phyloP scores from a whole-genome alignment of 2,797 vertebrate genomes.

The Rhodeus uyekii region DNA sequence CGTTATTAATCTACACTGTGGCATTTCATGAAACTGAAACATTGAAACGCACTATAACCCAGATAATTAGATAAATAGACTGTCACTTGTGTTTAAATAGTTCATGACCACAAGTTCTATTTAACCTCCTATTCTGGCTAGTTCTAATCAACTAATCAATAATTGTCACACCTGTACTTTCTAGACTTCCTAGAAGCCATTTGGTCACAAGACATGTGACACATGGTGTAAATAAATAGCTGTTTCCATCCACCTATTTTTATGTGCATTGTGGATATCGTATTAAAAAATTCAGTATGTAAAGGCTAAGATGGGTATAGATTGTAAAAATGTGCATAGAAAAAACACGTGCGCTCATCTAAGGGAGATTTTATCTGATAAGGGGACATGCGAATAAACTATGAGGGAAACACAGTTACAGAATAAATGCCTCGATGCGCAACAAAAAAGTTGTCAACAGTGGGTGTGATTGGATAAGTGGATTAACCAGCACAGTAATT shows the following conservation, averaged over 20 bases:
- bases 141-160: background rate
- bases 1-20: background rate
- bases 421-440: background rate
- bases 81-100: background rate
- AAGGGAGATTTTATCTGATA: background rate
- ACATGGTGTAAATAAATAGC: too few species aligned
- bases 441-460: background rate
- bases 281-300: too few species aligned
- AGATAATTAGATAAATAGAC: background rate
- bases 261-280: background rate
- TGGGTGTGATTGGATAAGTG: background rate
- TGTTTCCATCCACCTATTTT: background rate
- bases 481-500: too few species aligned
- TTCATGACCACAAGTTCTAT: background rate
- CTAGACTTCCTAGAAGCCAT: too few species aligned
- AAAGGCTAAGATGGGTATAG: background rate
- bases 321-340: background rate
- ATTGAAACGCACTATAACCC: background rate
- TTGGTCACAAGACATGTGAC: too few species aligned
- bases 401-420: background rate
- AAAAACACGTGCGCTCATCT: background rate
- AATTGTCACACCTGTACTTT: too few species aligned
- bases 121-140: too few species aligned
- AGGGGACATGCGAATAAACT: background rate
- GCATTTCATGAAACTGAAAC: background rate